Percentiles rank a stretch among this genome's conserved stretches.
phyloP scores from a whole-genome alignment of 2,888 invertebrate species.

The Melanchra persicariae region DNA sequence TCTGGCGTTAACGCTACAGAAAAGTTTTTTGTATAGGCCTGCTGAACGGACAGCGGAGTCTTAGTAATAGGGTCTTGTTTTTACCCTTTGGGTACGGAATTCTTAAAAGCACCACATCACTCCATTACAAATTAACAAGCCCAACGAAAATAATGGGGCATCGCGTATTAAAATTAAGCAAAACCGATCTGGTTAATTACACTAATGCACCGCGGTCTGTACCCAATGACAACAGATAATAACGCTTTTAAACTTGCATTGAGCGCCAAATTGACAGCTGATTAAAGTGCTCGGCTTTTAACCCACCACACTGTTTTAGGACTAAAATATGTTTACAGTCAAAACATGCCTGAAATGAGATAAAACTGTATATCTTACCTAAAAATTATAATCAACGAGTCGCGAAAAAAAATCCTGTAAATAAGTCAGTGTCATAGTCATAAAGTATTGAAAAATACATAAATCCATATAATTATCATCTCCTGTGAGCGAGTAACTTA shows the following conservation, averaged over 20 bases:
- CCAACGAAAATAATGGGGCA: slow-evolving; percentile 41
- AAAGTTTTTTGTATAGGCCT: no score
- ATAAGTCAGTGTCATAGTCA: no score
- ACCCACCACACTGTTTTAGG: not conserved
- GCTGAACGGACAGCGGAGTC: no score
- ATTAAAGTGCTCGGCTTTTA: slow-evolving; percentile 70
- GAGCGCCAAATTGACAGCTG: slow-evolving; percentile 75
- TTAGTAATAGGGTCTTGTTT: no score
- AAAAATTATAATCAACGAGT: not conserved
- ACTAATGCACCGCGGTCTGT: slow-evolving; percentile 74
- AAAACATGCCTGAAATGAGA: not conserved
- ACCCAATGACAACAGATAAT: slow-evolving; percentile 74
- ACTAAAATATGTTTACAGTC: not conserved
- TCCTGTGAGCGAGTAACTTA: no score
- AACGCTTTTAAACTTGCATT: slow-evolving; percentile 80
- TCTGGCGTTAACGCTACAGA: no score
- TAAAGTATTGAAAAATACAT: no score
- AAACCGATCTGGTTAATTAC: slow-evolving; percentile 73
- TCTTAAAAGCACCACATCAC: not conserved
- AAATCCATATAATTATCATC: no score
- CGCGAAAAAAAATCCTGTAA: not conserved
- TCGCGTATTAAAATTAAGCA: slow-evolving; percentile 57
- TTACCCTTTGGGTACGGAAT: no score
- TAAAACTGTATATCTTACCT: no score
- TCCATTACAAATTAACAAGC: slow-evolving; percentile 23